Percentiles rank a stretch among this genome's conserved stretches.
Evolutionary conservation across 1,140 invertebrate genomes (phyloP).

Genomic region (Drosophila mojavensis): DNA sequence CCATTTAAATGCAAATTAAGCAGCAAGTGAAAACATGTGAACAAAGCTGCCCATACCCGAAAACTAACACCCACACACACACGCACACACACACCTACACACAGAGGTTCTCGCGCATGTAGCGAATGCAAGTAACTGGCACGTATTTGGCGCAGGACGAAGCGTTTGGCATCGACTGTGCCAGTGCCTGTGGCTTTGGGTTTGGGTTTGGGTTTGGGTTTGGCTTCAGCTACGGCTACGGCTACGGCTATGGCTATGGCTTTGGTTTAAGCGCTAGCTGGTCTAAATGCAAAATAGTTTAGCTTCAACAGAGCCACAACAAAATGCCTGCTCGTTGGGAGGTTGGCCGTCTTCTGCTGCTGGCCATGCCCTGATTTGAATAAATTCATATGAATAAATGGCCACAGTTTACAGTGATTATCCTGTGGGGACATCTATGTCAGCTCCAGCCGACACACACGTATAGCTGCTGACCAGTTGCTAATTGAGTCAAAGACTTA

Average conservation of each 20-base stretch:
- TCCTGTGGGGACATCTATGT: conserved; percentile 33
- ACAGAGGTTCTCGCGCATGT: conserved; percentile 5
- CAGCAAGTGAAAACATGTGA: conserved; percentile 83
- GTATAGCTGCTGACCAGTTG: conserved; percentile 22
- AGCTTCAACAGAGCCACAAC: conserved; percentile 61
- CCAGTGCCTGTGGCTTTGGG: conserved; percentile 32
- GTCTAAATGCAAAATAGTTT: conserved; percentile 80
- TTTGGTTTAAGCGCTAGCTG: conserved; percentile 27
- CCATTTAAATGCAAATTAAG: conserved; percentile 84
- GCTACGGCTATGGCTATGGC: conserved; percentile 43
- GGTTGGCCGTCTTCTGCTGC: neutral
- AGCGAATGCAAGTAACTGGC: conserved; percentile 43
- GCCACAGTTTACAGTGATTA: conserved; percentile 52
- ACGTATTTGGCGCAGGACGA: conserved; percentile 30
- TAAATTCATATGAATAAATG: conserved; percentile 80
- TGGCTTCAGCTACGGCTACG: conserved; percentile 48
- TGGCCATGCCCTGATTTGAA: conserved; percentile 58
- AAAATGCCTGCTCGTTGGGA: conserved; percentile 46
- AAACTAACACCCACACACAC: conserved; percentile 16
- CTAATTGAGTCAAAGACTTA: conserved; percentile 64
- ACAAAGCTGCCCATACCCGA: conserved; percentile 58
- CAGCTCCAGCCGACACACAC: conserved; percentile 43
- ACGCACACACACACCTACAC: conserved; percentile 11
- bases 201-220: conserved; percentile 40
- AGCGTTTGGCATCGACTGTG: conserved; percentile 23